A percentile compares a stretch with the other conserved stretches of the same genome.
Conservation (phyloP, 2,797 vertebrate species). For the Mormyrops attenuatus region DNA sequence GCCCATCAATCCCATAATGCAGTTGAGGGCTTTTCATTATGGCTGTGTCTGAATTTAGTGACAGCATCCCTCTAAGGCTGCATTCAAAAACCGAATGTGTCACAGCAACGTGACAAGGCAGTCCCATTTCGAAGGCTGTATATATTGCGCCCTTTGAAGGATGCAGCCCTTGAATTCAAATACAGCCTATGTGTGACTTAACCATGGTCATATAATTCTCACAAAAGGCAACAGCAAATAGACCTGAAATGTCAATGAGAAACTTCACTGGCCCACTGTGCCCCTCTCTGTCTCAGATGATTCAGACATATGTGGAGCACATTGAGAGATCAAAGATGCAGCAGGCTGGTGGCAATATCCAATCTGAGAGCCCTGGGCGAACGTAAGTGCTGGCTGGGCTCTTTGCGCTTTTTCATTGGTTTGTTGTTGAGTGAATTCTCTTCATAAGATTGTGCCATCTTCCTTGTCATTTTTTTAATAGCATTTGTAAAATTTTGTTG, state of each 20-base stretch:
- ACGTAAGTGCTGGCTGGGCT: constrained; percentile 61
- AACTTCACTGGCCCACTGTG: not conserved
- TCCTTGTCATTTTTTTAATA: not conserved
- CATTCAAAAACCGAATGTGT: not conserved
- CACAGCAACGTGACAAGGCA: not conserved
- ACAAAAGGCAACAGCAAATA: not conserved
- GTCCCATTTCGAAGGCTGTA: not conserved
- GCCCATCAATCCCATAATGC: not conserved
- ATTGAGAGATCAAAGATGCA: constrained; percentile 94
- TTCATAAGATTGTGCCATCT: not conserved
- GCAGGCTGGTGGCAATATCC: constrained; percentile 77
- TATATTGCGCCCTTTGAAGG: not conserved
- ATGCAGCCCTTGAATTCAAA: not conserved
- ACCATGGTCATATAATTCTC: not conserved
- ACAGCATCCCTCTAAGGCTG: not conserved
- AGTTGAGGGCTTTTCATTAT: not conserved
- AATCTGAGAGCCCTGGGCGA: constrained; percentile 79
- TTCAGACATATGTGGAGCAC: constrained; percentile 95
- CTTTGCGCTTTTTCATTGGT: not conserved
- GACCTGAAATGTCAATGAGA: not conserved
- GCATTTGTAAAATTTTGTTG: not conserved
- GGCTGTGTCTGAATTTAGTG: not conserved
- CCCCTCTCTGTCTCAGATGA: constrained; percentile 73
- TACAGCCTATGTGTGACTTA: not conserved
- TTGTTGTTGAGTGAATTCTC: not conserved